These are phyloP conservation scores for Lapara coniferarum DNA, from an alignment of 2,888 invertebrate genomes.

Conservation along the genomic window DNA sequence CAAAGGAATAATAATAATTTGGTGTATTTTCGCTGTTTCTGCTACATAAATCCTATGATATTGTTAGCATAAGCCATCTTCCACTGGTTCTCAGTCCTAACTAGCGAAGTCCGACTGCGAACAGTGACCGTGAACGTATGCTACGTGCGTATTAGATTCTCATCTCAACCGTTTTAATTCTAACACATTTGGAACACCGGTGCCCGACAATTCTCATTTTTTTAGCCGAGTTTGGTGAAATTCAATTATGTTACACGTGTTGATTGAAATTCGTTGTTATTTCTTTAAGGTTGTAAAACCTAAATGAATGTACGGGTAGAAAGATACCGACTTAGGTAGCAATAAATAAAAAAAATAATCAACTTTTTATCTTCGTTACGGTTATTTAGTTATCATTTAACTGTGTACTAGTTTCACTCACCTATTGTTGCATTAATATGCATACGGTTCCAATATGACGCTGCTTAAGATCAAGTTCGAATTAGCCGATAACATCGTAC, in stretches of 20 bases:
- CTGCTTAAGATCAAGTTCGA: neutral
- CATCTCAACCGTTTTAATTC: slow-evolving; percentile 21
- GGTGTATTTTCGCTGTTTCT: neutral
- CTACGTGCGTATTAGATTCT: slow-evolving; percentile 14
- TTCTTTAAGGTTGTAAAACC: neutral
- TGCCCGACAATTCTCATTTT: slow-evolving; percentile 5
- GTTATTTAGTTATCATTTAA: neutral
- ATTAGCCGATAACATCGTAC: neutral
- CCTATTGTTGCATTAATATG: neutral
- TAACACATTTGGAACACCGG: neutral
- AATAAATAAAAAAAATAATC: no score
- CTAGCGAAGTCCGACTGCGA: slow-evolving; percentile 8
- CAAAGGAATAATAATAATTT: neutral
- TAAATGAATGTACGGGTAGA: neutral
- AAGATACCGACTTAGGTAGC: no score
- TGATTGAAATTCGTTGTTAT: neutral
- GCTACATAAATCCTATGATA: neutral
- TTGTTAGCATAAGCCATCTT: no score
- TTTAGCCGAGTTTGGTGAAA: neutral
- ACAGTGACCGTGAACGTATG: slow-evolving; percentile 28
- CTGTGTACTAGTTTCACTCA: neutral
- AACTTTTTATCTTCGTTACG: no score
- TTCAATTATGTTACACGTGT: neutral
- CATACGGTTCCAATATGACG: neutral
- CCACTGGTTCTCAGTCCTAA: neutral